Base-by-base conservation (phyloP, 2,113 vertebrate genomes). In the Rhinoderma darwinii region DNA sequence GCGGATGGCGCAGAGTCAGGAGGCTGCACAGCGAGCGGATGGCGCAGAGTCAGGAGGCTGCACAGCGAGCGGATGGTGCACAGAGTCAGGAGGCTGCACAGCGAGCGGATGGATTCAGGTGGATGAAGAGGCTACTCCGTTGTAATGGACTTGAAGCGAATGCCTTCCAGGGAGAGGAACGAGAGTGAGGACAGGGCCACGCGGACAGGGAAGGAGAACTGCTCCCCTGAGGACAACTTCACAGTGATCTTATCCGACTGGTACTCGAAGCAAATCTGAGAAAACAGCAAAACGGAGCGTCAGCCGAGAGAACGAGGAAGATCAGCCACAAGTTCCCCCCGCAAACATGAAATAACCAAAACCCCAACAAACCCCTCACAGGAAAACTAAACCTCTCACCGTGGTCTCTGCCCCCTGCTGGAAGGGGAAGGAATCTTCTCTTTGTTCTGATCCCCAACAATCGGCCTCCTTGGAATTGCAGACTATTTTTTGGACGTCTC, bases 391-490 rank as follows among this genome's bases (percentile, higher is more conserved):
- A 61, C 1, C 11, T 3, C 93, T 92, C 89, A 98, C 97, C 96
- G 96, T 96, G 0, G 89, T 79, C 0, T 86, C 56, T 12, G 80
- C 75, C 0, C 96, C 97, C 10, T 92, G 94, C 80, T 94, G 92
- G 82, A 97, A 94, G 22, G 96, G 96, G 88, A 98, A 97, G 78
- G 88, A 88, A 0, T 76, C 12, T 83, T 98, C 96, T 4, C 97
- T 93, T 10, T 94, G 92, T 93, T 99, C 97, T 0, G 91, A 17
- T 0, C 95, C 97, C 97, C 98, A 99, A 54, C 90, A 89, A 2
- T 95, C 95, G 0, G 74, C 91, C 3, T 90, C 90, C 92, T 91
- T 96, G 10, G 96, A 97, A 94, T 99, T 99, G 89, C 95, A 98
- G 76, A 99, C 95, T 0, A 98, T 92, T 61, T 95, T 95, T 17